A percentile compares a stretch with the other conserved stretches of the same genome.
These are phyloP conservation scores for Trichogramma dendrolimi DNA, from an alignment of 2,888 invertebrate genomes.

Conservation along the genomic window DNA sequence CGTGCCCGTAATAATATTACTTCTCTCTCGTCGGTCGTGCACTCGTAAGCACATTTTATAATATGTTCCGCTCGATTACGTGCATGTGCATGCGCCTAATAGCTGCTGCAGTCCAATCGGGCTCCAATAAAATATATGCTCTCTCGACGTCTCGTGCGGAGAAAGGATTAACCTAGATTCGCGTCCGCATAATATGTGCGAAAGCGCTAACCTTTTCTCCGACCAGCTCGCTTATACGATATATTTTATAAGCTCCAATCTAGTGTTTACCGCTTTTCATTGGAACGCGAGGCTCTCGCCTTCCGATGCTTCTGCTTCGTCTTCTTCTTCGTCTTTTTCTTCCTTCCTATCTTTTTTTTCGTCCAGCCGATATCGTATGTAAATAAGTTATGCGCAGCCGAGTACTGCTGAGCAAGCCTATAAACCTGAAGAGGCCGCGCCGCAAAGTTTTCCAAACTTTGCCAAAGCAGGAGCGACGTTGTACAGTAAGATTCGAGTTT, in stretches of 20 bases:
- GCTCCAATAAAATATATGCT: conserved; percentile 14
- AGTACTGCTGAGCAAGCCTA: too few species aligned
- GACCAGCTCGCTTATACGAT: too few species aligned
- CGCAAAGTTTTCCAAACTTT: too few species aligned
- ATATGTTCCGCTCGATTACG: background rate
- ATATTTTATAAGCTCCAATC: too few species aligned
- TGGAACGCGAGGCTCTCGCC: background rate
- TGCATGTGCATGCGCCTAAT: too few species aligned
- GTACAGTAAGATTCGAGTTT: too few species aligned
- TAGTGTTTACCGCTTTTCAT: too few species aligned
- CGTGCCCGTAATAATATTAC: background rate
- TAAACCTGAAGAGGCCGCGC: too few species aligned
- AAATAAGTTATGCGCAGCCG: too few species aligned
- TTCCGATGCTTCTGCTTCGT: background rate
- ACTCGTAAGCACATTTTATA: conserved; percentile 6
- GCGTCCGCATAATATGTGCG: conserved; percentile 26
- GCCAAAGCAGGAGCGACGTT: too few species aligned
- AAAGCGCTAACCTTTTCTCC: conserved; percentile 27
- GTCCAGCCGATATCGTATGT: background rate
- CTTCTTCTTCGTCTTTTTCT: background rate
- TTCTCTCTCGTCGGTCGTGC: background rate
- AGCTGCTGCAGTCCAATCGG: too few species aligned
- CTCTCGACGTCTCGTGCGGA: conserved; percentile 14
- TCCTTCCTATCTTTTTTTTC: background rate
- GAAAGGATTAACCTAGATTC: conserved; percentile 36